Evolutionary conservation across 2,797 vertebrate genomes (phyloP), one percentile per base, ranked within the genome.

Genomic region (Hafferia zeledoni): DNA sequence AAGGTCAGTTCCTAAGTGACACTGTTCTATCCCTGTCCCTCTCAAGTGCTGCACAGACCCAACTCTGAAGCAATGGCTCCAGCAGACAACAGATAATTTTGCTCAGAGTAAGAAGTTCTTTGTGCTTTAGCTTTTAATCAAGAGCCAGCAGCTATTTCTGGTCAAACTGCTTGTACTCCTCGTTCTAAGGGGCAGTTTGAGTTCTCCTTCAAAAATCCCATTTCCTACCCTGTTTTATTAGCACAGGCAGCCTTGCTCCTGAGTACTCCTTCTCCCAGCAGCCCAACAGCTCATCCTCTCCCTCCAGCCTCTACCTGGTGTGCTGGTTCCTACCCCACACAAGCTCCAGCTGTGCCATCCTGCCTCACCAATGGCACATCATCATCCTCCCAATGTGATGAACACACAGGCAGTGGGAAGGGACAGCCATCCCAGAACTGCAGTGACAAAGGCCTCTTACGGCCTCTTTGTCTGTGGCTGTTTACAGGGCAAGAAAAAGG

Each of bases 91-190:
- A 25, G 19, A 10, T 60, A 80, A 91, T 92, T 93, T 83, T 87
- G 57, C 64, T 93, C 90, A 80, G 49, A 52, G 47, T 79, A 74
- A 87, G 64, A 81, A 64, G 72, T 53, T 90, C 82, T 87, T 92
- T 93, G 78, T 93, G 80, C 18, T 92, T 90, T 9, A 93, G 77
- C 55, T 89, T 88, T 90, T 82, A 70, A 89, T 90, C 63, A 82
- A 76, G 92, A 79, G 81, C 59, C 74, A 49, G 86, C 60, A 87
- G 84, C 83, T 95, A 92, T 92, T 87, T 91, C 65, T 94, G 91
- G 35, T 55, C 78, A 72, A 84, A 81, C 41, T 9, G 19, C 71
- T 80, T 3, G 3, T 57, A 53, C 53, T 87, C 43, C 49, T 74
- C 10, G 3, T 69, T 24, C 57, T 37, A 55, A 84, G 60, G 55